Evolutionary conservation across 2,113 vertebrate species (phyloP).

Genomic region (Ornithorhynchus anatinus): DNA sequence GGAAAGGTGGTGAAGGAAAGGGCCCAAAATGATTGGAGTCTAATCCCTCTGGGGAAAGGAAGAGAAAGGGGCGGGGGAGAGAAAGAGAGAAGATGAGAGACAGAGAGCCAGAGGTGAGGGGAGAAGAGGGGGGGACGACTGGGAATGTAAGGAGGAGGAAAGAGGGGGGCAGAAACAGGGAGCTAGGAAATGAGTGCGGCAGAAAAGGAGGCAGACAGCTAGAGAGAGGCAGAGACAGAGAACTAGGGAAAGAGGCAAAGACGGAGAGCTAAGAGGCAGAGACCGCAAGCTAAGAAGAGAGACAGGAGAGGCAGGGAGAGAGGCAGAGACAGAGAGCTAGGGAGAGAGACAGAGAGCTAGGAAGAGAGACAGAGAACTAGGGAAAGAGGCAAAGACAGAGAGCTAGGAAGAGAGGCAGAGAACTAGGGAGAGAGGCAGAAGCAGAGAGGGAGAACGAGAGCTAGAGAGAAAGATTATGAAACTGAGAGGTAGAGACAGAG

Average conservation of each 20-base stretch:
- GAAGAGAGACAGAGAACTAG: no score
- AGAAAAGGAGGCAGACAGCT: conserved; percentile 8
- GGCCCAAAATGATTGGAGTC: not conserved
- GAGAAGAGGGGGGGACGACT: not conserved
- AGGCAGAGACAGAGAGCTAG: no score
- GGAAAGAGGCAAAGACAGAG: not conserved
- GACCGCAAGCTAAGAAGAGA: no score
- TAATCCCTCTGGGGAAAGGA: conserved; percentile 30
- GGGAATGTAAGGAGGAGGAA: not conserved
- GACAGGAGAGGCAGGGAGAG: no score
- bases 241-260: no score
- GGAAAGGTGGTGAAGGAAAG: conserved; percentile 3
- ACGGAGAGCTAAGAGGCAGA: no score
- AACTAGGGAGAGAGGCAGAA: not conserved
- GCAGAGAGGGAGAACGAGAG: no score
- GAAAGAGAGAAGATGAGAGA: not conserved
- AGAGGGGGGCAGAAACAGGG: conserved; percentile 1
- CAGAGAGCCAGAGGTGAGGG: not conserved
- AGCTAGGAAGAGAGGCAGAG: conserved; percentile 17
- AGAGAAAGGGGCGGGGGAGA: not conserved
- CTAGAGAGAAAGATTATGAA: no score
- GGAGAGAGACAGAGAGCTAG: no score
- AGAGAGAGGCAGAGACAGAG: no score
- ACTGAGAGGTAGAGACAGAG: no score
- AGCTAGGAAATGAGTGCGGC: not conserved